Evolutionary conservation across 1,140 invertebrate genomes (phyloP).

Genomic region (Drosophila subobscura): DNA sequence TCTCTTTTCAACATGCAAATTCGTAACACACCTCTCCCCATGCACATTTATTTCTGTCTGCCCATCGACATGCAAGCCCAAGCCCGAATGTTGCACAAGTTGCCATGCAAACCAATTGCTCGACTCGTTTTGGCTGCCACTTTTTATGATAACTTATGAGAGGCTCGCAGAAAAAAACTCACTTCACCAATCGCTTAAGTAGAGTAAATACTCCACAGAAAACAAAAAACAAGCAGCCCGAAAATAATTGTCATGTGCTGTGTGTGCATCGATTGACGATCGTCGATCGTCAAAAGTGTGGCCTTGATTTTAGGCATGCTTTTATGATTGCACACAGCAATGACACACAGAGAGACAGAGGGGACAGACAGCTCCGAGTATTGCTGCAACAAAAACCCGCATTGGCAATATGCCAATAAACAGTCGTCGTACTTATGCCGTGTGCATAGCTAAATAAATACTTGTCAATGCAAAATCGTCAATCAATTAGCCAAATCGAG

Average conservation of each 20-base stretch:
- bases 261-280: conserved; percentile 36
- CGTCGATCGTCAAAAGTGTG: conserved; percentile 15
- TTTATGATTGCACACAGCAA: conserved; percentile 55
- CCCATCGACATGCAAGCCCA: too few relatives aligned
- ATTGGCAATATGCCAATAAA: conserved; percentile 24
- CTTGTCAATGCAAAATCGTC: conserved; percentile 58
- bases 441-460: conserved; percentile 55
- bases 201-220: not conserved
- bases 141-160: conserved; percentile 28
- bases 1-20: too few relatives aligned
- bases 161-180: not conserved
- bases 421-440: conserved; percentile 11
- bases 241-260: conserved; percentile 26
- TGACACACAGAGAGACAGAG: conserved; percentile 2
- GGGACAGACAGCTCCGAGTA: not conserved
- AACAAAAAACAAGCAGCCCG: too few relatives aligned
- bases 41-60: too few relatives aligned
- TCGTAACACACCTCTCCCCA: too few relatives aligned
- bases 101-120: conserved; percentile 12
- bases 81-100: too few relatives aligned
- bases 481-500: conserved; percentile 57
- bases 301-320: conserved; percentile 43
- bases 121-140: conserved; percentile 7
- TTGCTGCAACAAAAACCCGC: conserved; percentile 37
- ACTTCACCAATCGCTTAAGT: conserved; percentile 6